Base-by-base conservation (phyloP, 2,113 vertebrate species). In the Donacobius atricapilla region DNA sequence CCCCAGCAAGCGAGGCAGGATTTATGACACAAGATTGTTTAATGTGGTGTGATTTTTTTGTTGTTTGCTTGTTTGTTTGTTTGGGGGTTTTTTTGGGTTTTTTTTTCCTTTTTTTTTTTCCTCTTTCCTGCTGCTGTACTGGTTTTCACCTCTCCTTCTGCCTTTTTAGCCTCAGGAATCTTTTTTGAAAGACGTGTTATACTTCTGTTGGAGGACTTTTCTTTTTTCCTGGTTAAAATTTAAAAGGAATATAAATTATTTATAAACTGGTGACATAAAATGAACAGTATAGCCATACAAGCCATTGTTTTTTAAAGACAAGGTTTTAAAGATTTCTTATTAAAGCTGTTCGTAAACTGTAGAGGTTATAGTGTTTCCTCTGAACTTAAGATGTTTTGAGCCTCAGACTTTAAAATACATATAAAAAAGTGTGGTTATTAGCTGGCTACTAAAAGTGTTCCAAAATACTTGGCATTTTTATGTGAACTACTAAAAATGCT, bases 201-300 rank as follows among this genome's bases (percentile, higher is more conserved):
- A 7, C 15, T 76, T 88, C 27, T 81, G 35, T 58, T 58, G 24
- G 31, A 81, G 27, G 47, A 35, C 25, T 56, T 73, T 79, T 48
- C 45, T 50, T 79, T 80, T 85, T 45, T 30, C 42, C 42, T 78
- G 11, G 23, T 93, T 94, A 88, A 94, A 95, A 71, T 89, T 95
- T 87, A 78, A 94, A 94, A 48, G 9, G 58, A 83, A 53, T 90
- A 87, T 60, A 71, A 86, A 89, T 95, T 89, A 92, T 96, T 95
- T 94, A 95, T 96, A 79, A 93, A 84, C 69, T 79, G 23, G 30
- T 63, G 86, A 69, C 24, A 64, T 35, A 63, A 92, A 95, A 80
- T 83, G 90, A 90, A 87, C 25, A 11, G 33, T 72, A 73, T 65
- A 82, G 51, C 31, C 69, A 53, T 89, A 90, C 9, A n/a, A 84